phyloP scores from a whole-genome alignment of 1,140 invertebrate genomes.

The Ephestia elutella region DNA sequence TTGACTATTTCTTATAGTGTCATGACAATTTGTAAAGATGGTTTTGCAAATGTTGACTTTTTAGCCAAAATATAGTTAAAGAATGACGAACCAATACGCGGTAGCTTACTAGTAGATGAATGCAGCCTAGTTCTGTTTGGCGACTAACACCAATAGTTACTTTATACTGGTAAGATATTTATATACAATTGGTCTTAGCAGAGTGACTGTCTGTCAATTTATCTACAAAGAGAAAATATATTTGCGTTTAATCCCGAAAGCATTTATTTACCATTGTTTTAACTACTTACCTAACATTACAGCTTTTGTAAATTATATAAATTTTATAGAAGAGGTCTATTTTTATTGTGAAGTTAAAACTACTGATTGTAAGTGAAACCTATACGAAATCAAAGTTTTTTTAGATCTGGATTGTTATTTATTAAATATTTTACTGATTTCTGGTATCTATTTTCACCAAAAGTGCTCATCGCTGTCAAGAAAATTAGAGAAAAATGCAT shows the following conservation, averaged over 20 bases:
- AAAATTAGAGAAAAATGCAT: conserved; percentile 75
- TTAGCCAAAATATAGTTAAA: conserved; percentile 73
- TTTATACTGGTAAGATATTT: conserved; percentile 72
- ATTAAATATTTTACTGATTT: conserved; percentile 69
- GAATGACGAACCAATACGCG: conserved; percentile 73
- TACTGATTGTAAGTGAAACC: conserved; percentile 59
- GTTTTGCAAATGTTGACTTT: conserved; percentile 74
- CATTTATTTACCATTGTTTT: conserved; percentile 72
- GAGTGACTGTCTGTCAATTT: conserved; percentile 69
- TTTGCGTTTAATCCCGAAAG: conserved; percentile 66
- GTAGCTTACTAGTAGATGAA: conserved; percentile 71
- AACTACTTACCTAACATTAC: conserved; percentile 52
- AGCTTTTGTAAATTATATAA: conserved; percentile 73
- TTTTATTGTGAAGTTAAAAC: conserved; percentile 71
- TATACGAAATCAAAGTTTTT: conserved; percentile 58
- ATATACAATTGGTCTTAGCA: conserved; percentile 70
- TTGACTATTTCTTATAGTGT: conserved; percentile 72
- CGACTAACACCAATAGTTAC: conserved; percentile 72
- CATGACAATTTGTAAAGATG: conserved; percentile 71
- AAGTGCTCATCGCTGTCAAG: conserved; percentile 79
- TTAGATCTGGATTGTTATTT: conserved; percentile 67
- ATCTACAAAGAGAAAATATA: conserved; percentile 59
- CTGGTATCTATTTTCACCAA: conserved; percentile 77
- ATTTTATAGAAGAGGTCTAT: conserved; percentile 75
- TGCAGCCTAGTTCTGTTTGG: conserved; percentile 70